These are phyloP conservation scores for Plemyria rubiginata DNA, from an alignment of 2,888 invertebrate species.

Conservation along the genomic window DNA sequence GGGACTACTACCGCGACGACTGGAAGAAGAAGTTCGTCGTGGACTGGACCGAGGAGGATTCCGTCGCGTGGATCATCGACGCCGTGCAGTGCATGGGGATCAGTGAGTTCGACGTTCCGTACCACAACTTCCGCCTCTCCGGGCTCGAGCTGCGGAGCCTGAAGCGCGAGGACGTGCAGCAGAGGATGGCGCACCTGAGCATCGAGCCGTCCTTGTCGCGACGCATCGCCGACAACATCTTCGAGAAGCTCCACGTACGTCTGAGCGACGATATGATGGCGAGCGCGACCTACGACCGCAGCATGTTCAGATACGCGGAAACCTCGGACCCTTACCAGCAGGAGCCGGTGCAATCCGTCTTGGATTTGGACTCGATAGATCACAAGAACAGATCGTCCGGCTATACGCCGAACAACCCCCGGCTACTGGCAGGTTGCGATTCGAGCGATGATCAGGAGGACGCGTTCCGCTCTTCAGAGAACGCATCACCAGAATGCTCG, in stretches of 20 bases:
- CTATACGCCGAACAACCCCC: constrained; percentile 68
- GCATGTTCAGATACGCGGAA: constrained; percentile 69
- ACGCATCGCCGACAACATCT: constrained; percentile 67
- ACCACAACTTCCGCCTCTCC: constrained; percentile 71
- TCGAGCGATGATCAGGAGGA: constrained; percentile 79
- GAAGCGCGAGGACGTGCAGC: constrained; percentile 69
- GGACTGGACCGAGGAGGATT: constrained; percentile 85
- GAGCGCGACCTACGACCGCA: constrained; percentile 32
- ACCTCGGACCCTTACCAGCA: constrained; percentile 60
- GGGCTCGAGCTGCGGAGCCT: constrained; percentile 68
- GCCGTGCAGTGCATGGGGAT: constrained; percentile 65
- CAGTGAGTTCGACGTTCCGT: constrained; percentile 73
- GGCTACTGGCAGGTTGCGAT: constrained; percentile 61
- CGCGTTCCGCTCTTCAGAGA: constrained; percentile 65
- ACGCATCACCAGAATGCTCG: constrained; percentile 71
- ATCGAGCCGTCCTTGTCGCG: constrained; percentile 61
- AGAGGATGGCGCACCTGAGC: constrained; percentile 64
- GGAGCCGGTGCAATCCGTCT: constrained; percentile 59
- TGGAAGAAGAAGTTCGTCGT: constrained; percentile 82
- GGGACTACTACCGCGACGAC: constrained; percentile 71
- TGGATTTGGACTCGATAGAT: constrained; percentile 70
- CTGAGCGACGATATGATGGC: constrained; percentile 65
- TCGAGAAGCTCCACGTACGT: constrained; percentile 67
- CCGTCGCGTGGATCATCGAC: constrained; percentile 82
- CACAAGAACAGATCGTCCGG: constrained; percentile 68